A percentile compares a stretch with the other conserved stretches of the same genome.
phyloP scores from a whole-genome alignment of 2,113 vertebrate genomes.

The Alexandromys fortis region DNA sequence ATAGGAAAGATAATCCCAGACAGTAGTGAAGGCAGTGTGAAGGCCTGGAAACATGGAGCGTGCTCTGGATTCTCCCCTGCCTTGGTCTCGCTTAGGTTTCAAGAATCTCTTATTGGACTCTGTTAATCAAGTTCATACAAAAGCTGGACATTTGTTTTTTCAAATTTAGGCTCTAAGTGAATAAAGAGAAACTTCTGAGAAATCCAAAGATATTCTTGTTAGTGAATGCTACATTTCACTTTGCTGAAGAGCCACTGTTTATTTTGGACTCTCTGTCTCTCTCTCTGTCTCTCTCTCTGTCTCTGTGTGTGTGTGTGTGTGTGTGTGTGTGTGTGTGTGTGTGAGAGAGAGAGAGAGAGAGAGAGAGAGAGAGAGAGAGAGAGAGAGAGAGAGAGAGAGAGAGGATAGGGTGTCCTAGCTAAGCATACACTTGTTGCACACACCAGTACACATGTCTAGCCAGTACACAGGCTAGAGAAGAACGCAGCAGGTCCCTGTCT shows the following conservation, averaged over 20 bases:
- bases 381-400: no score
- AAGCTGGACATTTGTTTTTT: not conserved
- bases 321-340: not conserved
- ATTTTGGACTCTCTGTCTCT: not conserved
- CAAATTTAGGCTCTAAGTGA: constrained; percentile 61
- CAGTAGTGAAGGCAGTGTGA: not conserved
- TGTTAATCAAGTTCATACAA: not conserved
- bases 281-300: no score
- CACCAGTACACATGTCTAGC: not conserved
- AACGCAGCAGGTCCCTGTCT: fast-evolving
- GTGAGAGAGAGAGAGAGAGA: no score
- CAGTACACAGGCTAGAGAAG: not conserved
- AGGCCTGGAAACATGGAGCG: not conserved
- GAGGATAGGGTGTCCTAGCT: no score
- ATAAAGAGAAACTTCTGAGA: constrained; percentile 56
- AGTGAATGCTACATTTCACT: not conserved
- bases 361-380: no score
- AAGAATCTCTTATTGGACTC: not conserved
- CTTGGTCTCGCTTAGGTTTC: constrained; percentile 28
- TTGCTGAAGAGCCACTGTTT: not conserved
- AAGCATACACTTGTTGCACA: no score
- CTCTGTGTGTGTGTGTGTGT: not conserved
- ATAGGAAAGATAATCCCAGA: constrained; percentile 11
- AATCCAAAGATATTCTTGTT: constrained; percentile 34
- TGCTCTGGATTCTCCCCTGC: not conserved